Evolutionary conservation across 2,888 invertebrate species (phyloP).

Genomic region (Cremastinae sp.): DNA sequence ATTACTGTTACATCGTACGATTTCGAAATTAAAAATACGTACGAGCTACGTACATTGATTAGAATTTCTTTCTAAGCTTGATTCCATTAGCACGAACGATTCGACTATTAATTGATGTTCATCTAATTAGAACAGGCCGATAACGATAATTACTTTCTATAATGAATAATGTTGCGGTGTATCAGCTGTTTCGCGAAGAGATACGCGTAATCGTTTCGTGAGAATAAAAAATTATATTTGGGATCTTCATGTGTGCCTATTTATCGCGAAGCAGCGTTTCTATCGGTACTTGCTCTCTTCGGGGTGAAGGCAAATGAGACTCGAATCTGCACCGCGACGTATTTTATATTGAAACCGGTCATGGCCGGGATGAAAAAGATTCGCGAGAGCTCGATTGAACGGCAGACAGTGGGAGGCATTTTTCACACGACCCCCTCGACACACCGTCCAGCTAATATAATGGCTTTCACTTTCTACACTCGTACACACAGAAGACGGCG

Average conservation of each 20-base stretch:
- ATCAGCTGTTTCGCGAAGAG: conserved; percentile 15
- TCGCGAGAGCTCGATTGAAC: conserved; percentile 67
- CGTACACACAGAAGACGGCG: conserved; percentile 23
- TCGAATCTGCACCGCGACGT: conserved; percentile 60
- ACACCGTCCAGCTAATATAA: conserved; percentile 72
- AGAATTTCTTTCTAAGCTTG: conserved; percentile 7
- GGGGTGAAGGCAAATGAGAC: conserved; percentile 68
- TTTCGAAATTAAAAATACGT: not conserved
- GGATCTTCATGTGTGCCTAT: not conserved
- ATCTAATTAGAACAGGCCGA: conserved; percentile 40
- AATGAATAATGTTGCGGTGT: conserved; percentile 7
- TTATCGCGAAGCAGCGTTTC: conserved; percentile 31
- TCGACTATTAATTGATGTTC: conserved; percentile 44
- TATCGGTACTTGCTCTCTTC: conserved; percentile 56
- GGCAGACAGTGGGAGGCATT: conserved; percentile 64
- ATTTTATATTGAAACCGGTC: conserved; percentile 75
- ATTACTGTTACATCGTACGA: not conserved
- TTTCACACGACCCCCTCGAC: conserved; percentile 70
- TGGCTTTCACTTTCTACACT: conserved; percentile 77
- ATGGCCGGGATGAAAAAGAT: conserved; percentile 68
- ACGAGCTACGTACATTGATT: not conserved
- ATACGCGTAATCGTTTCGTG: not conserved
- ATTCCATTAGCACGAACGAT: conserved; percentile 14
- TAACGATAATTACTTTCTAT: conserved; percentile 48
- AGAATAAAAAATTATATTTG: not conserved